Evolutionary conservation across 1,140 invertebrate genomes (phyloP).

Genomic region (Drosophila watanabei): DNA sequence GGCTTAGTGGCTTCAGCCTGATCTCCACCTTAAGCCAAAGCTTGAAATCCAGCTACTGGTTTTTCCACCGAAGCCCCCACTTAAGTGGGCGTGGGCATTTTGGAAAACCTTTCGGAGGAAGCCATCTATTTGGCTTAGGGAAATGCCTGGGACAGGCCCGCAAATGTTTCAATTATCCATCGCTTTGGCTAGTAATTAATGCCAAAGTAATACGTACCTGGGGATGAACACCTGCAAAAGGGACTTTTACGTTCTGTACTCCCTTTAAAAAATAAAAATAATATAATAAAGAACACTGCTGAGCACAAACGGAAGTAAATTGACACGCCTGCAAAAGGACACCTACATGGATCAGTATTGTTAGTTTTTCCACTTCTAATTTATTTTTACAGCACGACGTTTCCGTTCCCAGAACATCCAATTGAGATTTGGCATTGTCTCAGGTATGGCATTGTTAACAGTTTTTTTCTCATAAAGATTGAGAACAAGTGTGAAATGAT

Average conservation of each 20-base stretch:
- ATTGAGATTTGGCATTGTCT: slow-evolving; percentile 56
- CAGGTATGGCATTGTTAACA: slow-evolving; percentile 27
- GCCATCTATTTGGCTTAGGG: slow-evolving; percentile 68
- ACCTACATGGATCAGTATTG: slow-evolving; percentile 22
- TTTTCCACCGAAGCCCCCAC: slow-evolving; percentile 53
- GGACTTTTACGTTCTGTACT: neutral
- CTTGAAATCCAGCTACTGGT: slow-evolving; percentile 56
- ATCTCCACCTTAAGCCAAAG: neutral
- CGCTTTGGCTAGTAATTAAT: slow-evolving; percentile 37
- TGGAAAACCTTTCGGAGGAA: slow-evolving; percentile 74
- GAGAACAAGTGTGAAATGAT: slow-evolving; percentile 25
- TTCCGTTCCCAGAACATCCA: slow-evolving; percentile 65
- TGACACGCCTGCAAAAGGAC: slow-evolving; percentile 68
- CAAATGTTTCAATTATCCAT: slow-evolving; percentile 73
- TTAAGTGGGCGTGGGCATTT: slow-evolving; percentile 74
- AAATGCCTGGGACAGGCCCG: slow-evolving; percentile 57
- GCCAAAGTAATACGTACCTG: slow-evolving; percentile 27
- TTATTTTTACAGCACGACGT: slow-evolving; percentile 64
- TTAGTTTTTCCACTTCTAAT: slow-evolving; percentile 46
- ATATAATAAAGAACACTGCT: neutral
- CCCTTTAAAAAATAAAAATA: neutral
- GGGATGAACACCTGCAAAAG: slow-evolving; percentile 42
- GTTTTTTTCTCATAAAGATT: neutral
- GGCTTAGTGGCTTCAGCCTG: slow-evolving; percentile 36
- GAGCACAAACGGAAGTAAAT: slow-evolving; percentile 60